Conservation (phyloP, 2,888 invertebrate genomes). For the Allolobophora icterica region DNA sequence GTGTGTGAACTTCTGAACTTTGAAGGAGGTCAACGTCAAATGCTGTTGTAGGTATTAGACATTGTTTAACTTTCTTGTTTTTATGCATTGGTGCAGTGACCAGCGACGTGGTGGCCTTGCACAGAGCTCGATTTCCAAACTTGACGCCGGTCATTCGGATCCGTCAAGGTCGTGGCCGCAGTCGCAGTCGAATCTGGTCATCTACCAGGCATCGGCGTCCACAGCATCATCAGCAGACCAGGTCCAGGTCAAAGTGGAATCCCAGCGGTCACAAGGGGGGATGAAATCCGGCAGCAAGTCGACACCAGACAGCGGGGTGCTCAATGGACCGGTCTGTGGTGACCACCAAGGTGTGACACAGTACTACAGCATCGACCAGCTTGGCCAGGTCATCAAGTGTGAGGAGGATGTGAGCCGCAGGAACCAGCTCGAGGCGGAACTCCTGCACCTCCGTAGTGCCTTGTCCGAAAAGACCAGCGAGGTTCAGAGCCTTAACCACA, state of each 20-base stretch:
- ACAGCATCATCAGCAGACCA: neutral
- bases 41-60: no score
- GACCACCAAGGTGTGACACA: neutral
- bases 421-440: constrained; percentile 46
- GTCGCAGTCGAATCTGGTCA: constrained; percentile 19
- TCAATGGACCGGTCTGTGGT: neutral
- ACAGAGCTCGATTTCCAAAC: neutral
- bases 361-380: constrained; percentile 27
- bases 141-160: neutral
- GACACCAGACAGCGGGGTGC: neutral
- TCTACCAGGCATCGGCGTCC: neutral
- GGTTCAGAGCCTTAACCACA: constrained; percentile 47
- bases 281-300: neutral
- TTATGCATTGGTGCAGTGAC: neutral
- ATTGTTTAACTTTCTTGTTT: neutral
- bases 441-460: constrained; percentile 48
- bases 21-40: no score
- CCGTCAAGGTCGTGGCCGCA: neutral
- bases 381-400: constrained; percentile 13
- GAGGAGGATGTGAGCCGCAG: neutral
- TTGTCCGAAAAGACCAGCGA: constrained; percentile 50
- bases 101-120: constrained; percentile 23
- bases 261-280: neutral
- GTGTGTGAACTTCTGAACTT: no score
- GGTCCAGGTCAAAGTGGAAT: neutral